Percentiles rank a stretch among this genome's conserved stretches.
phyloP scores from a whole-genome alignment of 2,888 invertebrate species.

The Heterodera filipjevi region DNA sequence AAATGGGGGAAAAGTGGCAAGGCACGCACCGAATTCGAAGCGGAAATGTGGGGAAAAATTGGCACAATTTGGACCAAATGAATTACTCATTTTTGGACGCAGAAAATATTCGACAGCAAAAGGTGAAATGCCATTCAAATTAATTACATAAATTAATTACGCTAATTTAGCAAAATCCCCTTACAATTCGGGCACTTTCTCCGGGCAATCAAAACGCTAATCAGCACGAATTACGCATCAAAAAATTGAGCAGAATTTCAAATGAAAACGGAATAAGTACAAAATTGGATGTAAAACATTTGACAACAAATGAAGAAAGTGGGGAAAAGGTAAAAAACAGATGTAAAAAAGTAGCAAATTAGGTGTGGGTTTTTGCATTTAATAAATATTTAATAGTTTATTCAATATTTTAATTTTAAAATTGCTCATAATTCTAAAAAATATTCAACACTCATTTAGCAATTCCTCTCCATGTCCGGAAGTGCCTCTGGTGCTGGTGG shows the following conservation, averaged over 20 bases:
- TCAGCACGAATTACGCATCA: constrained; percentile 21
- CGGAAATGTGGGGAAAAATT: constrained; percentile 21
- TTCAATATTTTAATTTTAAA: not conserved
- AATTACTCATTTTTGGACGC: not conserved
- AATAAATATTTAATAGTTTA: not conserved
- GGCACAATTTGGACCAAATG: not conserved
- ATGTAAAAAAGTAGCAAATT: not conserved
- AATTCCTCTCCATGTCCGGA: not conserved
- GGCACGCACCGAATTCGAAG: constrained; percentile 8
- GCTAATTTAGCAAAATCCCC: not conserved
- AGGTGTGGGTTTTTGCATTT: not conserved
- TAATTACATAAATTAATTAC: not conserved
- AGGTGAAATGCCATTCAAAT: not conserved
- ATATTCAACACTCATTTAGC: not conserved
- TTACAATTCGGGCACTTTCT: constrained; percentile 1
- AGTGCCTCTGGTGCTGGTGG: constrained; percentile 21
- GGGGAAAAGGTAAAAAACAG: not conserved
- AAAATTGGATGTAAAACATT: not conserved
- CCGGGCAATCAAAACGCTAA: not conserved
- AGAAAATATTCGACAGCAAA: not conserved
- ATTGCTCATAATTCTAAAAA: not conserved
- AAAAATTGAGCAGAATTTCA: constrained; percentile 13
- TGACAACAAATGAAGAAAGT: not conserved
- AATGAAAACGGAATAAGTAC: not conserved
- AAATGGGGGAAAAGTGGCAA: constrained; percentile 1